Conservation (phyloP, 2,888 invertebrate species). For the Aspidapion aeneum region DNA sequence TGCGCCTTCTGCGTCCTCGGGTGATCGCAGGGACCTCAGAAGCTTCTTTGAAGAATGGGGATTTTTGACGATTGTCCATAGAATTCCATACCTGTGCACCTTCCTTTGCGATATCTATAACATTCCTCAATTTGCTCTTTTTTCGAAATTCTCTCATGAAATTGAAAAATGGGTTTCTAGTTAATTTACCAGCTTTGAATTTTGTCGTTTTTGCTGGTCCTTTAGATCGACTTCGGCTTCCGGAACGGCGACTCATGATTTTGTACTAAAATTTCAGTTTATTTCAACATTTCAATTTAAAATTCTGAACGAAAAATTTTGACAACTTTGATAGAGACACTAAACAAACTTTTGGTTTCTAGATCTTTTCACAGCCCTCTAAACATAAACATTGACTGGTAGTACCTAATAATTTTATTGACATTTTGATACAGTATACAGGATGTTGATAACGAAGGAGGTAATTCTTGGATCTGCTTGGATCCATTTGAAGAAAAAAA, state of each 20-base stretch:
- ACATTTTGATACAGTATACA: too few relatives aligned
- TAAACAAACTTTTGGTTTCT: background rate
- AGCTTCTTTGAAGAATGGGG: constrained; percentile 28
- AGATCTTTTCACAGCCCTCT: background rate
- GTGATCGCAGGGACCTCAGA: constrained; percentile 22
- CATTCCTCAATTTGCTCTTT: constrained; percentile 21
- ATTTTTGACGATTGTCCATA: constrained; percentile 30
- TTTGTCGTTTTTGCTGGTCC: background rate
- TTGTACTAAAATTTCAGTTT: background rate
- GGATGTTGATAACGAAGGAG: too few relatives aligned
- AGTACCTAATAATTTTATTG: too few relatives aligned
- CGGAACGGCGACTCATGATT: background rate
- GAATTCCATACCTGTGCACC: constrained; percentile 29
- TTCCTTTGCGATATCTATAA: constrained; percentile 23
- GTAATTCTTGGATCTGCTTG: too few relatives aligned
- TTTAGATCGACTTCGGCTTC: background rate
- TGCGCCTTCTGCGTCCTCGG: constrained; percentile 8
- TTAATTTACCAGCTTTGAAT: constrained; percentile 21
- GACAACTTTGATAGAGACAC: background rate
- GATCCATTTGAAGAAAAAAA: too few relatives aligned
- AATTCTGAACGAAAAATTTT: background rate
- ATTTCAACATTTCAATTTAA: background rate
- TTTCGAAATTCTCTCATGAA: constrained; percentile 31
- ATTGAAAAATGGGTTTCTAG: constrained; percentile 32
- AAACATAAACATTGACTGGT: background rate